phyloP scores from a whole-genome alignment of 2,113 vertebrate genomes.

The Gobio gobio region DNA sequence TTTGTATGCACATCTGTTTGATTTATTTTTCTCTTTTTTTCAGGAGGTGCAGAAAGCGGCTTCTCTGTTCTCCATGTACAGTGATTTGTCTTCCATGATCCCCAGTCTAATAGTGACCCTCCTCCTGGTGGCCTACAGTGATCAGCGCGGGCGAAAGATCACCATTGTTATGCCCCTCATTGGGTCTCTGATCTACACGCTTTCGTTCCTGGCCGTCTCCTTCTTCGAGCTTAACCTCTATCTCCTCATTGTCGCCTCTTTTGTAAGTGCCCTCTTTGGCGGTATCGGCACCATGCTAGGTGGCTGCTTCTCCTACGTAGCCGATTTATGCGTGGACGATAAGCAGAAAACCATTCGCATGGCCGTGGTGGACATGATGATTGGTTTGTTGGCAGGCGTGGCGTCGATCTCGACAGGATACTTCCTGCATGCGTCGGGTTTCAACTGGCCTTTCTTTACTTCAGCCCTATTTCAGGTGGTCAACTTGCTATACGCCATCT shows the following conservation, averaged over 20 bases:
- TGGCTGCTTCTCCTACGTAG: conserved; percentile 89
- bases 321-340: conserved; percentile 81
- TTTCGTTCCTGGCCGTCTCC: conserved; percentile 76
- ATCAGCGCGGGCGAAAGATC: conserved; percentile 86
- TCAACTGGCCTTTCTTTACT: conserved; percentile 86
- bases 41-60: conserved; percentile 89
- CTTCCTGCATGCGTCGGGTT: conserved; percentile 83
- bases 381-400: conserved; percentile 84
- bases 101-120: conserved; percentile 87
- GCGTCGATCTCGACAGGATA: conserved; percentile 88
- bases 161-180: conserved; percentile 84
- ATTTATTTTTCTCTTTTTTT: conserved; percentile 31
- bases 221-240: conserved; percentile 83
- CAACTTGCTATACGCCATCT: conserved; percentile 83
- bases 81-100: conserved; percentile 81
- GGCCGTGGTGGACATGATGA: conserved; percentile 87
- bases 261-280: conserved; percentile 84
- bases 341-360: conserved; percentile 87
- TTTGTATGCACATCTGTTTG: background rate
- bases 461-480: conserved; percentile 71
- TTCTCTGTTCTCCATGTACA: conserved; percentile 85
- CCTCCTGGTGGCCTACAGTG: conserved; percentile 88
- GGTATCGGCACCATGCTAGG: conserved; percentile 86
- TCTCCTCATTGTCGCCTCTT: conserved; percentile 78
- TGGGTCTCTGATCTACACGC: conserved; percentile 76